Evolutionary conservation across 2,888 invertebrate species (phyloP).

Genomic region (Heliothis peltigera): DNA sequence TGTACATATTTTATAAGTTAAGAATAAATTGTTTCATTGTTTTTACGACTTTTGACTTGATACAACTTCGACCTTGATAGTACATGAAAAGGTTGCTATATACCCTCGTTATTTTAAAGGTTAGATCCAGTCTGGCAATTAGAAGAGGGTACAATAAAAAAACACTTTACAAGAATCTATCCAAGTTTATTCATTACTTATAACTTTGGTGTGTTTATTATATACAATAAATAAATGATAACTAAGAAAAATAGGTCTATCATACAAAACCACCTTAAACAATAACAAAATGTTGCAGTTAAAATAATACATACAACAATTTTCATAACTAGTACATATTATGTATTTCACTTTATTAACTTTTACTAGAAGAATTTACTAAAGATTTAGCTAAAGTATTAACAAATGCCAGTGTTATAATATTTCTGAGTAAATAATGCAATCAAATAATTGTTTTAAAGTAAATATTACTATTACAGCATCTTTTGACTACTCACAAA

Average conservation of each 20-base stretch:
- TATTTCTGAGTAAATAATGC: conserved; percentile 52
- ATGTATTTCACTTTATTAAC: conserved; percentile 50
- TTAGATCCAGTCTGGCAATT: too few relatives aligned
- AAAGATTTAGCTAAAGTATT: conserved; percentile 73
- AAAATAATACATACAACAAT: conserved; percentile 68
- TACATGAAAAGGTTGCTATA: too few relatives aligned
- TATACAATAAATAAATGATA: conserved; percentile 87
- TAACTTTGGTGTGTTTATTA: conserved; percentile 90
- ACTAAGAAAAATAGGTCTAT: conserved; percentile 79
- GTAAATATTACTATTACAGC: conserved; percentile 46
- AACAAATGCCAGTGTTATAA: conserved; percentile 65
- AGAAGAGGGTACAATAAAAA: conserved; percentile 74
- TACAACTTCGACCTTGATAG: too few relatives aligned
- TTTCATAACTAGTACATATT: conserved; percentile 57
- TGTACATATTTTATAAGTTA: conserved; percentile 76
- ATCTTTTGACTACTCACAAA: conserved; percentile 47
- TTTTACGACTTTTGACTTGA: conserved; percentile 31
- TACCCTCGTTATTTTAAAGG: too few relatives aligned
- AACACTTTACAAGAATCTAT: conserved; percentile 81
- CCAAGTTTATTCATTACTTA: conserved; percentile 87
- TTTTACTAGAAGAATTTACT: conserved; percentile 69
- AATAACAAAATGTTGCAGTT: conserved; percentile 69
- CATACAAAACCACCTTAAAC: conserved; percentile 78
- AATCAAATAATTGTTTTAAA: conserved; percentile 40
- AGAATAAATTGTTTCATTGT: conserved; percentile 74